Percentiles rank a stretch among this genome's conserved stretches.
Conservation (phyloP, 2,113 vertebrate species). For the Acanthochromis polyacanthus region DNA sequence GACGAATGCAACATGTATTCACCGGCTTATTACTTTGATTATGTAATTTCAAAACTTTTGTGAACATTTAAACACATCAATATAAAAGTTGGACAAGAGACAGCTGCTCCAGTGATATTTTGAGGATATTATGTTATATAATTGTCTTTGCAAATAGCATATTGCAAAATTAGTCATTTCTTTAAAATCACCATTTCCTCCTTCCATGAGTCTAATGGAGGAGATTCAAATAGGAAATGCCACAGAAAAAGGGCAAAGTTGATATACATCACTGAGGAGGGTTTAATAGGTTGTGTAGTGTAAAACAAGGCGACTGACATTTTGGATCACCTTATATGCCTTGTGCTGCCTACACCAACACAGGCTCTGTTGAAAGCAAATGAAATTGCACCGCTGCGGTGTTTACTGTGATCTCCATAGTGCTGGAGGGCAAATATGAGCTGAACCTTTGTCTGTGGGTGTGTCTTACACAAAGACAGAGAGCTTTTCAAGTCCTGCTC, state of each 20-base stretch:
- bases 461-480: conserved; percentile 43
- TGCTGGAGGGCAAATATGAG: conserved; percentile 44
- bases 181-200: too few species aligned
- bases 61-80: not conserved
- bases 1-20: not conserved
- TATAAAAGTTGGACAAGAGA: too few species aligned
- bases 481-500: conserved; percentile 36
- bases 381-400: conserved; percentile 16
- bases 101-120: too few species aligned
- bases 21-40: not conserved
- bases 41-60: not conserved
- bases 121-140: too few species aligned
- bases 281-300: not conserved
- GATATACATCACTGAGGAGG: not conserved
- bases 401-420: conserved; percentile 43
- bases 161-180: too few species aligned
- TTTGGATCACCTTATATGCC: not conserved
- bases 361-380: conserved; percentile 13
- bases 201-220: too few species aligned
- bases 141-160: too few species aligned
- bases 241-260: too few species aligned
- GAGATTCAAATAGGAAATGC: too few species aligned
- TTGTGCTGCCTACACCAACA: conserved; percentile 1
- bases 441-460: conserved; percentile 22
- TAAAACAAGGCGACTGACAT: not conserved